These are phyloP conservation scores for Pterostichus madidus DNA, from an alignment of 2,888 invertebrate species.

Conservation along the genomic window DNA sequence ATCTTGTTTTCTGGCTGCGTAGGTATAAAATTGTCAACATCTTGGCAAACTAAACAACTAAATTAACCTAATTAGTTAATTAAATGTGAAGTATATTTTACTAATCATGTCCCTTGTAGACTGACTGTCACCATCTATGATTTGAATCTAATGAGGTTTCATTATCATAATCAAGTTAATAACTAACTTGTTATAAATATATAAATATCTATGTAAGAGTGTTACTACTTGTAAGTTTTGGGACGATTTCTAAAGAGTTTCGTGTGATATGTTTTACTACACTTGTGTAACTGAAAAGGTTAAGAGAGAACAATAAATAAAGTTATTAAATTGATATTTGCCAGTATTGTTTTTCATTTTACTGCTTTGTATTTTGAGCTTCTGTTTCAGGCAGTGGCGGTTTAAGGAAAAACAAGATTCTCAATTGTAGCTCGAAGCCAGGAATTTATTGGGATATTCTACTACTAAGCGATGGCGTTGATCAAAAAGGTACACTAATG, in stretches of 20 bases:
- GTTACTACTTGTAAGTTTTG: not conserved
- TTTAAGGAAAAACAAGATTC: too few relatives aligned
- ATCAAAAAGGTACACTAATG: too few relatives aligned
- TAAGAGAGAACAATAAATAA: conserved; percentile 40
- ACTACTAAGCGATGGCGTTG: too few relatives aligned
- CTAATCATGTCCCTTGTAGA: conserved; percentile 53
- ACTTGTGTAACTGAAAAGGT: conserved; percentile 31
- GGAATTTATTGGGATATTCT: too few relatives aligned
- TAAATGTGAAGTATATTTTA: conserved; percentile 45
- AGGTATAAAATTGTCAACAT: too few relatives aligned
- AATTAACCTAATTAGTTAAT: conserved; percentile 18
- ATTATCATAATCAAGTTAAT: conserved; percentile 36
- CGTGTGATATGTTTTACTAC: conserved; percentile 23
- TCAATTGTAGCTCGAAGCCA: too few relatives aligned
- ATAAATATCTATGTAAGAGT: conserved; percentile 41
- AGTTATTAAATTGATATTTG: not conserved
- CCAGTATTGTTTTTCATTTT: too few relatives aligned
- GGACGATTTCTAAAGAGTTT: conserved; percentile 23
- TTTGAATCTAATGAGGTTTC: conserved; percentile 35
- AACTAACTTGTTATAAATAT: conserved; percentile 25
- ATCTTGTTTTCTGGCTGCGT: too few relatives aligned
- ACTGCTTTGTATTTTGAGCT: too few relatives aligned
- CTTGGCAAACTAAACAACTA: not conserved
- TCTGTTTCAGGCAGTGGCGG: too few relatives aligned
- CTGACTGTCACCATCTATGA: conserved; percentile 20